Evolutionary conservation across 37 sponge, comb jelly and placozoan species (phyloP).

Genomic region (Dysidea cf. avara): DNA sequence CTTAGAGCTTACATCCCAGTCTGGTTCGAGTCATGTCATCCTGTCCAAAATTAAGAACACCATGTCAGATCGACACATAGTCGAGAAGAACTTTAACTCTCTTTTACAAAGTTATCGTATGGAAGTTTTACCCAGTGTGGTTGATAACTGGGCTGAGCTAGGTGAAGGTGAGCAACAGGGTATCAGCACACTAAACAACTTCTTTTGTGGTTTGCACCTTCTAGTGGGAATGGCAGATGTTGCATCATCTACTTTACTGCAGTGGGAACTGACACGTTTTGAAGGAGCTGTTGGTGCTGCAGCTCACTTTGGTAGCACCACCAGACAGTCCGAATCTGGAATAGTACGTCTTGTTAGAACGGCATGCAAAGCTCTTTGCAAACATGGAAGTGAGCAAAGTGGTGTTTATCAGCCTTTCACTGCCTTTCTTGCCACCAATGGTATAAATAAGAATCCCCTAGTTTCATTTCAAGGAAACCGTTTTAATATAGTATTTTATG

Average conservation of each 20-base stretch:
- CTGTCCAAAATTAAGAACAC: slow-evolving; percentile 18
- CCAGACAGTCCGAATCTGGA: slow-evolving; percentile 18
- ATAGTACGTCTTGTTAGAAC: slow-evolving; percentile 28
- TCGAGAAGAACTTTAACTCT: slow-evolving; percentile 21
- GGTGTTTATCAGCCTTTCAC: slow-evolving; percentile 35
- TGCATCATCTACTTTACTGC: slow-evolving; percentile 6
- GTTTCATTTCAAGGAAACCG: slow-evolving; percentile 32
- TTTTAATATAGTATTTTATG: slow-evolving; percentile 48
- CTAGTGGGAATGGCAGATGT: slow-evolving; percentile 45
- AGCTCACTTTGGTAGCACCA: not conserved
- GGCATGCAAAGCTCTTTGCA: slow-evolving; percentile 32
- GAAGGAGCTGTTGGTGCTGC: slow-evolving; percentile 5
- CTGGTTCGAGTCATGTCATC: not conserved
- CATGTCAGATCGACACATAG: slow-evolving; percentile 28
- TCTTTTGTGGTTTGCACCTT: slow-evolving; percentile 48
- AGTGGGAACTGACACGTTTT: slow-evolving; percentile 28
- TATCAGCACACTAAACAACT: slow-evolving; percentile 13
- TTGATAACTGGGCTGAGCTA: slow-evolving; percentile 9
- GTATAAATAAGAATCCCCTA: slow-evolving; percentile 11
- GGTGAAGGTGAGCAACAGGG: not conserved
- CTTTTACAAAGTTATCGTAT: slow-evolving; percentile 13
- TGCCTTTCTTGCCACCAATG: slow-evolving; percentile 4
- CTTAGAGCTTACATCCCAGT: not conserved
- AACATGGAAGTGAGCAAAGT: slow-evolving; percentile 35
- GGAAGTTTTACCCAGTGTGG: slow-evolving; percentile 3